These are phyloP conservation scores for Stenolophus ochropezus DNA, from an alignment of 2,888 invertebrate species.

Conservation along the genomic window DNA sequence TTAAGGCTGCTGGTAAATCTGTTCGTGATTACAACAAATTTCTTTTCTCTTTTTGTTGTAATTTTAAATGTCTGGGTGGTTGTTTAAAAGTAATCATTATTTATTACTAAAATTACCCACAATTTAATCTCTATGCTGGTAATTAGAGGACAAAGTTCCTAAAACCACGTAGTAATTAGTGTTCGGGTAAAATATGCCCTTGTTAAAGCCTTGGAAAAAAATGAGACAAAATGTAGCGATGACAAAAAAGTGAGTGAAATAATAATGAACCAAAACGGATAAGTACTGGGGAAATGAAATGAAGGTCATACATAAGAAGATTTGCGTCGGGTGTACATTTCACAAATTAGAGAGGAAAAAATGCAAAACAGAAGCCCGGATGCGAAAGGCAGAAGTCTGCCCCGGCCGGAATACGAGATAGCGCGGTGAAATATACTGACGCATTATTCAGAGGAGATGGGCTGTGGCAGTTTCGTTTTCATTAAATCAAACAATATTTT, in stretches of 20 bases:
- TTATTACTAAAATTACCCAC: neutral
- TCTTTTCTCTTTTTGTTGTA: too few species aligned
- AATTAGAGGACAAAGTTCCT: neutral
- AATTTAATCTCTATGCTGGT: neutral
- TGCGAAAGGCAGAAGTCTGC: conserved; percentile 13
- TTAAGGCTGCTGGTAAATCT: too few species aligned
- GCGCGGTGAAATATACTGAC: conserved; percentile 63
- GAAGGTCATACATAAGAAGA: conserved; percentile 36
- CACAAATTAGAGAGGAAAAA: conserved; percentile 35
- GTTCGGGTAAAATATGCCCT: neutral
- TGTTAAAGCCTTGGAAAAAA: neutral
- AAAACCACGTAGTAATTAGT: neutral
- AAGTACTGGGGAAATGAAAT: neutral
- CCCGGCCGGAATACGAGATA: conserved; percentile 48
- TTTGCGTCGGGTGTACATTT: conserved; percentile 34
- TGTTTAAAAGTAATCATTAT: neutral
- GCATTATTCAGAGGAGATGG: conserved; percentile 65
- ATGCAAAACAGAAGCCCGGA: conserved; percentile 41
- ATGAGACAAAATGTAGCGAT: neutral
- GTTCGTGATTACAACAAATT: too few species aligned
- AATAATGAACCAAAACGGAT: conserved; percentile 5
- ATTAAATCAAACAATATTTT: conserved; percentile 71
- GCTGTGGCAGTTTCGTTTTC: conserved; percentile 68
- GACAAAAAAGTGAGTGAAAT: conserved; percentile 1
- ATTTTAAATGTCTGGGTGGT: too few species aligned